A percentile compares a stretch with the other conserved stretches of the same genome.
These are phyloP conservation scores for Aphidius gifuensis DNA, from an alignment of 1,140 invertebrate genomes.

Conservation along the genomic window DNA sequence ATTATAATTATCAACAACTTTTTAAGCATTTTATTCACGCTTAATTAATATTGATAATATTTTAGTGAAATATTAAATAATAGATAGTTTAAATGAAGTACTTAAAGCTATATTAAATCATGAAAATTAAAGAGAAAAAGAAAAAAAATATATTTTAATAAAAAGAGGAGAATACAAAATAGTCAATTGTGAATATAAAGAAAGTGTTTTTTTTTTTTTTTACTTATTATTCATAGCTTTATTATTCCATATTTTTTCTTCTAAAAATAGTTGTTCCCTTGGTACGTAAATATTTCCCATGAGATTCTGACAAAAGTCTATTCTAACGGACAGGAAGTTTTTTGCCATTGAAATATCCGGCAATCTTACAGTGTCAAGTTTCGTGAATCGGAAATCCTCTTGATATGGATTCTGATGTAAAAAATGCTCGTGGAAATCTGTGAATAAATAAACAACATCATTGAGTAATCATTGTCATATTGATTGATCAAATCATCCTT, in stretches of 20 bases:
- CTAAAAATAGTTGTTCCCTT: constrained; percentile 19
- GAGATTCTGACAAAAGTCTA: constrained; percentile 41
- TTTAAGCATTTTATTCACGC: too few species aligned
- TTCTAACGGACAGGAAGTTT: constrained; percentile 34
- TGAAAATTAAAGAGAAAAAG: too few species aligned
- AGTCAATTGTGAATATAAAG: too few species aligned
- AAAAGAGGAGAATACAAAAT: too few species aligned
- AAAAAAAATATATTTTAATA: too few species aligned
- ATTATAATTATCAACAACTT: too few species aligned
- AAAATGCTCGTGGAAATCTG: constrained; percentile 35
- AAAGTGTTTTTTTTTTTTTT: not conserved
- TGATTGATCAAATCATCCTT: too few species aligned
- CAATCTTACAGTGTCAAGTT: constrained; percentile 33
- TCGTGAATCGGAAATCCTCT: constrained; percentile 34
- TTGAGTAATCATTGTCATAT: constrained; percentile 3
- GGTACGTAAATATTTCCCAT: constrained; percentile 24
- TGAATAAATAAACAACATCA: constrained; percentile 28
- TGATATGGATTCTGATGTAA: constrained; percentile 41
- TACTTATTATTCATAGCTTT: constrained; percentile 11
- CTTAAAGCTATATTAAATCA: too few species aligned
- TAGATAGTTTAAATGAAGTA: too few species aligned
- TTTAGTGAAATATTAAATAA: too few species aligned
- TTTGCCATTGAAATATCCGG: constrained; percentile 32
- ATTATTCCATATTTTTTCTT: not conserved
- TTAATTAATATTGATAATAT: too few species aligned